These are phyloP conservation scores for Florisuga fusca DNA, from an alignment of 2,797 vertebrate genomes.

Conservation along the genomic window DNA sequence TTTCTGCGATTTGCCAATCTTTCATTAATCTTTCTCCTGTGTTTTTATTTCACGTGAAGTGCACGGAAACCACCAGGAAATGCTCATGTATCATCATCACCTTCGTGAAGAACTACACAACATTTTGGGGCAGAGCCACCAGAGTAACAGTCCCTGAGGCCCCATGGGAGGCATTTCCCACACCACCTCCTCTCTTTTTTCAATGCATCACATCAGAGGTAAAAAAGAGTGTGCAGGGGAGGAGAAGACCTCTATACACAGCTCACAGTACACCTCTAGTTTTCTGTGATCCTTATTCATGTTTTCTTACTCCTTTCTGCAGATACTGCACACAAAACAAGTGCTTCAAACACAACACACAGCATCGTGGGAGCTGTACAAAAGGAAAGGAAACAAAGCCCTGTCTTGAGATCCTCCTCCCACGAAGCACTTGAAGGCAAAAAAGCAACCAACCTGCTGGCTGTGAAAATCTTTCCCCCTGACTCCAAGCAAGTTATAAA, in stretches of 20 bases:
- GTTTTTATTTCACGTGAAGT: background rate
- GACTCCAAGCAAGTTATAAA: background rate
- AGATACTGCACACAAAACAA: background rate
- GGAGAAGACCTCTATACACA: background rate
- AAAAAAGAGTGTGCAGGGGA: background rate
- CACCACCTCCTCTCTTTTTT: background rate
- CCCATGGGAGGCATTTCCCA: background rate
- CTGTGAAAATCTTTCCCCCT: background rate
- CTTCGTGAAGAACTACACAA: background rate
- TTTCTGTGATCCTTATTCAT: background rate
- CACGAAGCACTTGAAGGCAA: background rate
- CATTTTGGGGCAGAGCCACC: background rate
- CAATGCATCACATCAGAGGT: background rate
- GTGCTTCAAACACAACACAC: background rate
- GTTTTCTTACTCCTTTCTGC: background rate
- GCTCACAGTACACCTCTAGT: background rate
- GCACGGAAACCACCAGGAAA: background rate
- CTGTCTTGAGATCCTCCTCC: background rate
- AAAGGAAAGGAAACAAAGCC: constrained; percentile 3
- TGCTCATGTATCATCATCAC: background rate
- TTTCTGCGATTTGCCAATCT: background rate
- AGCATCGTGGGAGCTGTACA: background rate
- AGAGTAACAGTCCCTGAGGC: background rate
- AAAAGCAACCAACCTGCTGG: background rate
- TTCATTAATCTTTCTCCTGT: background rate